These are phyloP conservation scores for Luscinia luscinia DNA, from an alignment of 2,797 vertebrate genomes.

Conservation along the genomic window DNA sequence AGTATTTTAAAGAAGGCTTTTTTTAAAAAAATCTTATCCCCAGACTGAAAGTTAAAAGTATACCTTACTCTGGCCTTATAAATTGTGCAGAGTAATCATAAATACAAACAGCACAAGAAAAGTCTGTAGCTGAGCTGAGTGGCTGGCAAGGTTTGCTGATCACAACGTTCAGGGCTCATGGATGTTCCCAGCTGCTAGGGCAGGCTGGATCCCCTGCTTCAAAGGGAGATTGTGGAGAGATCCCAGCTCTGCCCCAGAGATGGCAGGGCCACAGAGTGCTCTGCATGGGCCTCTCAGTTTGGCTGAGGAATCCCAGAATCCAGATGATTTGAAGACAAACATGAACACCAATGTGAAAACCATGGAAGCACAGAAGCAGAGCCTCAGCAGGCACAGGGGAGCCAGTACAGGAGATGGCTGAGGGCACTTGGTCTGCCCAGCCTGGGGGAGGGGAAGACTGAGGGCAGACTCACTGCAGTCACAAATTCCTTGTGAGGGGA, in stretches of 20 bases:
- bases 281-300: background rate
- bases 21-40: background rate
- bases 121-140: background rate
- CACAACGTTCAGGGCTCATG: rapidly evolving
- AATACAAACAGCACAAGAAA: background rate
- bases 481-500: background rate
- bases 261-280: background rate
- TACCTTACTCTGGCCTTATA: background rate
- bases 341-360: background rate
- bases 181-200: background rate
- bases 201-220: background rate
- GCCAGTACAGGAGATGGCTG: rapidly evolving
- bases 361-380: background rate
- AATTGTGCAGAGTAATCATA: background rate
- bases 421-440: background rate
- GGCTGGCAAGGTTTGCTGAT: background rate
- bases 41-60: background rate
- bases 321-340: background rate
- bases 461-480: background rate
- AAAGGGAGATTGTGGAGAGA: background rate
- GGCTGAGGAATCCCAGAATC: background rate
- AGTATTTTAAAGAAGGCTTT: background rate
- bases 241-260: background rate
- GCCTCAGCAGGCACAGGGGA: background rate
- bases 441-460: background rate